These are phyloP conservation scores for Corydoras maculifer DNA, from an alignment of 2,113 vertebrate genomes.

Conservation along the genomic window DNA sequence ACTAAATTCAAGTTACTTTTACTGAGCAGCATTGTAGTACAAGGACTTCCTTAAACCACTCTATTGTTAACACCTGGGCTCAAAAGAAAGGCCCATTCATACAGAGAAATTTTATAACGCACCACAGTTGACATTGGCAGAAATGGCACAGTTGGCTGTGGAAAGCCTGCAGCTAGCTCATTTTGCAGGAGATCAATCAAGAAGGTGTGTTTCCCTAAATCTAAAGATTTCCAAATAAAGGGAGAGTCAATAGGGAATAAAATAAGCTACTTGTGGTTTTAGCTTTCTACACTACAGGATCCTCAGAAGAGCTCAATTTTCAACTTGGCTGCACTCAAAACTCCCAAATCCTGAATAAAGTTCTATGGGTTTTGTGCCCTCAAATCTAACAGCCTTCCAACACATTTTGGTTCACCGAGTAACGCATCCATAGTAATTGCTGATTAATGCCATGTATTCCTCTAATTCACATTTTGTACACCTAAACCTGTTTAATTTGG, in stretches of 20 bases:
- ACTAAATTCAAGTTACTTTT: slow-evolving; percentile 6
- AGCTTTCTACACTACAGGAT: slow-evolving; percentile 35
- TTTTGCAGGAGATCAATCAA: slow-evolving; percentile 64
- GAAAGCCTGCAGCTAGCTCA: slow-evolving; percentile 54
- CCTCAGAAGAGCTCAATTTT: slow-evolving; percentile 19
- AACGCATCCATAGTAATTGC: no score
- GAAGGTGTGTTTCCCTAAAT: slow-evolving; percentile 51
- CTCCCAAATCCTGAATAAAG: slow-evolving; percentile 27
- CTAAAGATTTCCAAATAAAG: slow-evolving; percentile 41
- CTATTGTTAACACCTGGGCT: slow-evolving; percentile 74
- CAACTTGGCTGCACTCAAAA: slow-evolving; percentile 18
- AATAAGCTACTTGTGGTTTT: slow-evolving; percentile 42
- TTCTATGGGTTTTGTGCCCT: slow-evolving; percentile 16
- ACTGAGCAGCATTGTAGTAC: slow-evolving; percentile 58
- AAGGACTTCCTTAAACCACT: slow-evolving; percentile 67
- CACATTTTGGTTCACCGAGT: not conserved
- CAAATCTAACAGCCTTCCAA: slow-evolving; percentile 3
- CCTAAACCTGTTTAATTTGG: no score
- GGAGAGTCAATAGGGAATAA: slow-evolving; percentile 19
- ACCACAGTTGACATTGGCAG: slow-evolving; percentile 69
- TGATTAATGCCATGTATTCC: no score
- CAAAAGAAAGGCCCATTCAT: slow-evolving; percentile 66
- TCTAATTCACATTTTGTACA: no score
- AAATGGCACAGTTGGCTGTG: slow-evolving; percentile 58
- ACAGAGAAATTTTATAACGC: slow-evolving; percentile 67